Base-by-base conservation (phyloP, 2,888 invertebrate species). In the Melanophora roralis region DNA sequence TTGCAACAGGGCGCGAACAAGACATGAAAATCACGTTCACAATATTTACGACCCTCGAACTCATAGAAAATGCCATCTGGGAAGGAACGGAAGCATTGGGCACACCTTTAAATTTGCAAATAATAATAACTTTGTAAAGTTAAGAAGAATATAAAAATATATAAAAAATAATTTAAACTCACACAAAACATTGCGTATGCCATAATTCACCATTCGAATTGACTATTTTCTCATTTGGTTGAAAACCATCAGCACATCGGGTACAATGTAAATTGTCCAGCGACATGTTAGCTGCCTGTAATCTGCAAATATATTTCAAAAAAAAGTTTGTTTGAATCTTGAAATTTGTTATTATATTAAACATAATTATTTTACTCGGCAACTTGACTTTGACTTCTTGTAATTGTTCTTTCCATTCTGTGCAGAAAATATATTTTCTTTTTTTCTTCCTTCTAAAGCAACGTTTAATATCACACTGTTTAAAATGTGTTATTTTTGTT, bases 181-280 rank as follows among this genome's bases (percentile, higher is more conserved):
- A 99, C 98, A 99, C 99, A 92, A 99, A 99, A 90, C 99, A 99
- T 86, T 97, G 96, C 5, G 97, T 96, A 91, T 99, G 99, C 98
- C 98, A 99, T 47, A 99, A 93, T 91, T 99, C 98, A 72, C 99
- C 99, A 87, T 97, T 97, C 0, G 98, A 98, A 91, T 99, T 99
- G 74, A 99, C 98, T 88, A 99, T 99, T 91, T 99, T 98, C 90
- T 99, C 99, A 88, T 98, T 95, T 19, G 97, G 93, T 86, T 97
- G 97, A 91, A 99, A 99, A 4, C 98, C 98, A 87, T 98, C 98
- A 80, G 95, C 94, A 91, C 99, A 99, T 74, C 98, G 95, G 87
- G 96, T 95, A 91, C 98, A 99, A 88, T 95, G 94, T 95, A 98
- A 98, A 87, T 95, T 95, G 88, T 96, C 96, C 90, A 97, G 91